These are phyloP conservation scores for Sthenelais limicola DNA, from an alignment of 2,888 invertebrate genomes.

Conservation along the genomic window DNA sequence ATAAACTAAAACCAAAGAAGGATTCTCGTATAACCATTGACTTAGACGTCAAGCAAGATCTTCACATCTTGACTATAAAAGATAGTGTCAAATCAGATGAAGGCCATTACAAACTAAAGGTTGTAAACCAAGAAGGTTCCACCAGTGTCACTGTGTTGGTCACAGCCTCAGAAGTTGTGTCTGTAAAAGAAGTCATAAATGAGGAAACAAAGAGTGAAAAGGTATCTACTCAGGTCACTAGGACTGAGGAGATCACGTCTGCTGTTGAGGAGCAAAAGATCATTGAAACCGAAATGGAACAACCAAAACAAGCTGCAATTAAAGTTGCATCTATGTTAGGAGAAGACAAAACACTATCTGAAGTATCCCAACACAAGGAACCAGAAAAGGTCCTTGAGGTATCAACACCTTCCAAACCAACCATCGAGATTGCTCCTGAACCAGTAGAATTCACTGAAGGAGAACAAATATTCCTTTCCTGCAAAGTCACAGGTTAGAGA, in stretches of 20 bases:
- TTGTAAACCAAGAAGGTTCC: conserved; percentile 47
- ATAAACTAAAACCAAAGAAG: conserved; percentile 49
- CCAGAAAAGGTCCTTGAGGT: no score
- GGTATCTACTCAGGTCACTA: no score
- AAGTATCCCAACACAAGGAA: no score
- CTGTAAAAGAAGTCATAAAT: no score
- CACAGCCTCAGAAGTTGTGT: no score
- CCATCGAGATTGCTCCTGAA: conserved; percentile 35
- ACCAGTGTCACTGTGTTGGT: conserved; percentile 15
- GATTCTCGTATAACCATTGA: conserved; percentile 36
- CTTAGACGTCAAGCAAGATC: conserved; percentile 32
- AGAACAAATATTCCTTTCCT: conserved; percentile 41
- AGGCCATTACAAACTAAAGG: conserved; percentile 48
- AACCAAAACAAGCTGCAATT: not conserved
- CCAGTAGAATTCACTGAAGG: conserved; percentile 44
- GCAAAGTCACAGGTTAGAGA: conserved; percentile 43
- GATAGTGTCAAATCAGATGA: conserved; percentile 45
- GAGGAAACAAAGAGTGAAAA: no score
- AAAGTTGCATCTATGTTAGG: no score
- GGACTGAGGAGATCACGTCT: no score
- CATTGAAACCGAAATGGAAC: not conserved
- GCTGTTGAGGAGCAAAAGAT: no score
- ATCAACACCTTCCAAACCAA: conserved; percentile 11
- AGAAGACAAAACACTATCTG: no score
- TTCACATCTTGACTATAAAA: conserved; percentile 44